phyloP scores from a whole-genome alignment of 2,888 invertebrate genomes.

The Crepidodera aurea region DNA sequence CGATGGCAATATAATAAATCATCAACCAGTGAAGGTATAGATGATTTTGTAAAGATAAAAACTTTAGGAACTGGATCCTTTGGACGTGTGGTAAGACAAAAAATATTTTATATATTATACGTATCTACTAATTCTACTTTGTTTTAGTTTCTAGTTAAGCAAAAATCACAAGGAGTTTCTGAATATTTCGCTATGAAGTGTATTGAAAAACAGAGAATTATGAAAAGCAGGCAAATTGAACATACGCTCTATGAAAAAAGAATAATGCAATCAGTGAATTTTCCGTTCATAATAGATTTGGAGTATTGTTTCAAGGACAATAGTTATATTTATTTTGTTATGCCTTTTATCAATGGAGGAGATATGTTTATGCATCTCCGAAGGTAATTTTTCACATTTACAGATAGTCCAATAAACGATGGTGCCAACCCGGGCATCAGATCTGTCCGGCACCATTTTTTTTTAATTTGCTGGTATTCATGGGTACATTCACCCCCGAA shows the following conservation, averaged over 20 bases:
- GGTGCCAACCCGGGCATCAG: no score
- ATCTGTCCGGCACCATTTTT: no score
- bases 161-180: conserved; percentile 52
- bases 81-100: conserved; percentile 75
- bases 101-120: not conserved
- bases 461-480: no score
- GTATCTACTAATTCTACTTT: no score
- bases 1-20: conserved; percentile 61
- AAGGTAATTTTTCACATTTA: conserved; percentile 53
- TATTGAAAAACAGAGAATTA: conserved; percentile 83
- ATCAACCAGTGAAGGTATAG: conserved; percentile 45
- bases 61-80: conserved; percentile 93
- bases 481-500: no score
- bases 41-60: conserved; percentile 75
- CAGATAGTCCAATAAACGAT: no score
- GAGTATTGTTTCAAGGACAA: conserved; percentile 88
- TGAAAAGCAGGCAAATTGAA: conserved; percentile 87
- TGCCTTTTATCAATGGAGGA: conserved; percentile 86
- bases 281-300: conserved; percentile 88
- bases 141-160: conserved; percentile 64
- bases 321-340: conserved; percentile 81
- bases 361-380: conserved; percentile 85
- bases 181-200: conserved; percentile 86
- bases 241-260: conserved; percentile 91
- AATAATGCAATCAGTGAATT: conserved; percentile 83